Evolutionary conservation across 1,140 invertebrate genomes (phyloP).

Genomic region (Ooceraea biroi): DNA sequence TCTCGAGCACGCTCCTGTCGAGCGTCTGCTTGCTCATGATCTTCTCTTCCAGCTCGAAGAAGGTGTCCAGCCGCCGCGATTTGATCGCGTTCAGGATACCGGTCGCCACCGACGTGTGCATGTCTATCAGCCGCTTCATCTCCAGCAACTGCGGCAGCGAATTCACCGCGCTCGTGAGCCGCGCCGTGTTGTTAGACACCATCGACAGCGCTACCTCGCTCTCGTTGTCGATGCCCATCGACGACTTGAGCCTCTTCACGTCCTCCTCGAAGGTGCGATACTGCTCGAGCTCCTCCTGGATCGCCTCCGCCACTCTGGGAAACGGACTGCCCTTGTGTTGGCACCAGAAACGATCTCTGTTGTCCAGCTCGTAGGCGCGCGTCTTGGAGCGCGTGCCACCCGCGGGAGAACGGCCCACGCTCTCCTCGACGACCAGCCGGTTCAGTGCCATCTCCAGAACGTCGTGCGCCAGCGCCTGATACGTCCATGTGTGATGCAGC

Average conservation of each 20-base stretch:
- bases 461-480: slow-evolving; percentile 98
- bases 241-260: slow-evolving; percentile 96
- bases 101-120: slow-evolving; percentile 99
- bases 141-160: slow-evolving; percentile 98
- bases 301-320: slow-evolving; percentile 98
- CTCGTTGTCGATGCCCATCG: slow-evolving; percentile 95
- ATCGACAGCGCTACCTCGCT: slow-evolving; percentile 92
- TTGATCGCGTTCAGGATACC: slow-evolving; percentile 97
- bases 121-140: slow-evolving; percentile 98
- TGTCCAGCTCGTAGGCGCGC: slow-evolving; percentile 96
- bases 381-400: slow-evolving; percentile 91
- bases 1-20: slow-evolving; percentile 92
- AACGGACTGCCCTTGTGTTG: slow-evolving; percentile 98
- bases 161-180: slow-evolving; percentile 97
- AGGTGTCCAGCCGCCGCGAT: slow-evolving; percentile 96
- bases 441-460: slow-evolving; percentile 97
- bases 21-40: slow-evolving; percentile 94
- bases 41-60: slow-evolving; percentile 99
- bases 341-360: slow-evolving; percentile 96
- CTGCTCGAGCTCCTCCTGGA: slow-evolving; percentile 98
- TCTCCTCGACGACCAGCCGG: slow-evolving; percentile 93
- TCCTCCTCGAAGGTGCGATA: slow-evolving; percentile 97
- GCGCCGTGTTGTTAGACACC: slow-evolving; percentile 97
- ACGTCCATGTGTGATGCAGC: slow-evolving; percentile 99
- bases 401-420: slow-evolving; percentile 85